phyloP scores from a whole-genome alignment of 2,888 invertebrate species.

The Atethmia centrago region DNA sequence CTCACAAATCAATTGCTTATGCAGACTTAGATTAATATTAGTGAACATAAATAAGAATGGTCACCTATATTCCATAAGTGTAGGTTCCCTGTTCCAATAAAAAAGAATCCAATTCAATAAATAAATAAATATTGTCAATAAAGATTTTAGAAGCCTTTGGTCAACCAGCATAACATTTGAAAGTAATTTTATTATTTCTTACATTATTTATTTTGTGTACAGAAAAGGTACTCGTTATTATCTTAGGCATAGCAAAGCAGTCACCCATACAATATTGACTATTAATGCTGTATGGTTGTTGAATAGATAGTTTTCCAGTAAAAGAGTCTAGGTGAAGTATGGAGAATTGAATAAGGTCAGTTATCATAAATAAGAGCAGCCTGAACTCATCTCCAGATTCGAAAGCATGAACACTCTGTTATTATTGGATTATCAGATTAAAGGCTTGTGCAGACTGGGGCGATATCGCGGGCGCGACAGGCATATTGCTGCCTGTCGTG shows the following conservation, averaged over 20 bases:
- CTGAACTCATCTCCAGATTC: background rate
- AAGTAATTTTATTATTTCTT: background rate
- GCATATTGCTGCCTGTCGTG: too few relatives aligned
- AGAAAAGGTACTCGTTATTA: background rate
- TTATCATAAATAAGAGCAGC: conserved; percentile 1
- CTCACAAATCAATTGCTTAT: background rate
- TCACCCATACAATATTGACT: background rate
- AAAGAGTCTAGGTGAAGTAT: too few relatives aligned
- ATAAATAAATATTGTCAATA: too few relatives aligned
- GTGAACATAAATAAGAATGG: background rate
- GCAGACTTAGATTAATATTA: background rate
- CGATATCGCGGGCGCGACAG: too few relatives aligned
- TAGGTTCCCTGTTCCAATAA: background rate
- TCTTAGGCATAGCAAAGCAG: background rate
- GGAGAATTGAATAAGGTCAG: conserved; percentile 20
- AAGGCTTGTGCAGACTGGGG: too few relatives aligned
- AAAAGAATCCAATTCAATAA: too few relatives aligned
- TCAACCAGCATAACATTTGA: background rate
- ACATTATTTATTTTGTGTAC: background rate
- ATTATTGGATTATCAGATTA: background rate
- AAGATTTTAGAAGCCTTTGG: background rate
- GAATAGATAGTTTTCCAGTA: background rate
- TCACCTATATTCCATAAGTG: background rate
- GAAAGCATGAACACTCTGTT: background rate
- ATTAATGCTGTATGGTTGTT: background rate